Conservation (phyloP, 2,888 invertebrate genomes). For the Himalopsyche kuldschensis region DNA sequence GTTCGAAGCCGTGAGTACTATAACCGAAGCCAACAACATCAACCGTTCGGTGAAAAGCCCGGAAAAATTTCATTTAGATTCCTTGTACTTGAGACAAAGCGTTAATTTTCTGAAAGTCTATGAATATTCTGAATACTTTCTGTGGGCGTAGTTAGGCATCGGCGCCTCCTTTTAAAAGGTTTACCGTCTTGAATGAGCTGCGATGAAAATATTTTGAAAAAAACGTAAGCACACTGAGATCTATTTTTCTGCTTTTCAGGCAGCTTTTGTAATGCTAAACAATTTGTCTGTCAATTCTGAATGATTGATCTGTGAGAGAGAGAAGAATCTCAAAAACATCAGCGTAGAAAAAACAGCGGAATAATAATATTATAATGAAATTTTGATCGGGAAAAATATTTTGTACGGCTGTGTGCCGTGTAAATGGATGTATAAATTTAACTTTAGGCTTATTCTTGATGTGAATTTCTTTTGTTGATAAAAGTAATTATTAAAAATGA, state of each 20-base stretch:
- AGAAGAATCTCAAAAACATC: background rate
- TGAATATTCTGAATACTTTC: too few species aligned
- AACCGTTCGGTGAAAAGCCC: too few species aligned
- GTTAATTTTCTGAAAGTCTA: too few species aligned
- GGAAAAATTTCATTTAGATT: too few species aligned
- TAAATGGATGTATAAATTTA: background rate
- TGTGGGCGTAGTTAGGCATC: background rate
- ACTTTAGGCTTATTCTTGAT: background rate
- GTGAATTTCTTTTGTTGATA: too few species aligned
- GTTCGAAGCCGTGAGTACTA: too few species aligned
- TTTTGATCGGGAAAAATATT: background rate
- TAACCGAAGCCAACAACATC: too few species aligned
- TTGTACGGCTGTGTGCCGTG: background rate
- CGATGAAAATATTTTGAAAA: background rate
- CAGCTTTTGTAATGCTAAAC: slow-evolving; percentile 9
- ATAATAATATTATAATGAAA: background rate
- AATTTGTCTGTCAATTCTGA: slow-evolving; percentile 7
- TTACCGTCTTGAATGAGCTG: background rate
- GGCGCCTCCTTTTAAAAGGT: background rate
- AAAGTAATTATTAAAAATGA: too few species aligned
- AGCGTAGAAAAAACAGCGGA: background rate
- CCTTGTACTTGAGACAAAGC: too few species aligned
- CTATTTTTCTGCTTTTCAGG: background rate
- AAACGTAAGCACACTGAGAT: background rate
- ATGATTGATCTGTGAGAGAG: background rate